phyloP scores from a whole-genome alignment of 64 coral and sea anemone species.

The Montipora cactus region DNA sequence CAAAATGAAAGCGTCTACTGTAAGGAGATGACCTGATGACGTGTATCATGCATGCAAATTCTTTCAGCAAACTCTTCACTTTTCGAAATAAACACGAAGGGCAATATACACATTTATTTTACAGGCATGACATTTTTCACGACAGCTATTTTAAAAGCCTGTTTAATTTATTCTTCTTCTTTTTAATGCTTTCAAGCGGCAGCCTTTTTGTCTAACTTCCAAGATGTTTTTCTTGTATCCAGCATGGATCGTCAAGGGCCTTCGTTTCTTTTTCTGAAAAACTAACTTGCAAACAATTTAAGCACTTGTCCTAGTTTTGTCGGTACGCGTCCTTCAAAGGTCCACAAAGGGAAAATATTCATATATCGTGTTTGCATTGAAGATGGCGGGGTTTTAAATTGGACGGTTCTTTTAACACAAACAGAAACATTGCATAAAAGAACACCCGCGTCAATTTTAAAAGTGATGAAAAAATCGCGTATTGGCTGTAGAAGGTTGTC shows the following conservation, averaged over 20 bases:
- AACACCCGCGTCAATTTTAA: not conserved
- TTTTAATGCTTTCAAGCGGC: not conserved
- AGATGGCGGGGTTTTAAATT: not conserved
- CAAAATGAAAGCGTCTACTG: not conserved
- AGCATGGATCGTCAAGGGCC: not conserved
- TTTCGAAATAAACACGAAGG: not conserved
- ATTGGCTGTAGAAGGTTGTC: no score
- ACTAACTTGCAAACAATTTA: not conserved
- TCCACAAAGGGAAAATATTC: not conserved
- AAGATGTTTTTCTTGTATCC: not conserved
- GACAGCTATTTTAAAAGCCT: not conserved
- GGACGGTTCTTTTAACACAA: not conserved
- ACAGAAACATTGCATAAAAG: not conserved
- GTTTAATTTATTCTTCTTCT: not conserved
- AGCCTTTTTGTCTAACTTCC: not conserved
- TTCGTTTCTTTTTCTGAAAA: not conserved
- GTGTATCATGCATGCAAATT: not conserved
- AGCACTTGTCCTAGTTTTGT: not conserved
- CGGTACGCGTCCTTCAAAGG: not conserved
- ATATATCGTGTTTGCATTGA: not conserved
- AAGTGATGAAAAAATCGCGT: no score
- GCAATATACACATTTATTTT: not conserved
- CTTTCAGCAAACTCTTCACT: not conserved
- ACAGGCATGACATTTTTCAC: not conserved
- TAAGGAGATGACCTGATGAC: not conserved